phyloP scores from a whole-genome alignment of 2,797 vertebrate species.

The Prunella strophiata region DNA sequence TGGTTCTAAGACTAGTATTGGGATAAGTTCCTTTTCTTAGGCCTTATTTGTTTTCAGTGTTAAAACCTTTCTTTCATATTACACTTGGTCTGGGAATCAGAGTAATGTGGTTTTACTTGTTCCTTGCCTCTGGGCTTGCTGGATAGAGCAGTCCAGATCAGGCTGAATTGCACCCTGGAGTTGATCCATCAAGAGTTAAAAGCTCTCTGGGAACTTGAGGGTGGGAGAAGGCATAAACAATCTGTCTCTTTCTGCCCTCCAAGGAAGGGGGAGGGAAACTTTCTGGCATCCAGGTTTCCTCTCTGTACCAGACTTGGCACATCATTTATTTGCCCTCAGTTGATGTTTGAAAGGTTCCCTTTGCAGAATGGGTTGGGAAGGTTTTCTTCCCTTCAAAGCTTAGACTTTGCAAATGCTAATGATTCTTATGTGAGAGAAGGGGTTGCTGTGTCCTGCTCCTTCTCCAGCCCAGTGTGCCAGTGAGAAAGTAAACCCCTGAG shows the following conservation, averaged over 20 bases:
- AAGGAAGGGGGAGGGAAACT: neutral
- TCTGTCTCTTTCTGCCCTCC: neutral
- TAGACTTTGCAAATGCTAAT: constrained; percentile 35
- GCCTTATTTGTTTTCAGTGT: neutral
- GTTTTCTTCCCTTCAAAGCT: neutral
- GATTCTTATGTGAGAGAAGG: neutral
- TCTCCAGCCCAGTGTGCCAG: neutral
- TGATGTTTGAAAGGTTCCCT: constrained; percentile 16
- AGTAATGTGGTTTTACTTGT: neutral
- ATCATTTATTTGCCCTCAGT: neutral
- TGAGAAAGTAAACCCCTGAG: neutral
- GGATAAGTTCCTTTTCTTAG: neutral
- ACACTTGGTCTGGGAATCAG: neutral
- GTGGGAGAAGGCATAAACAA: neutral
- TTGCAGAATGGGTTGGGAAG: neutral
- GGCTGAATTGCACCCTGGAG: neutral
- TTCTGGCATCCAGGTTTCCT: neutral
- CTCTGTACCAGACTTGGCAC: constrained; percentile 3
- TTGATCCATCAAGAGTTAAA: constrained; percentile 3
- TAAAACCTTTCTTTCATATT: neutral
- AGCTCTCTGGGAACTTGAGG: neutral
- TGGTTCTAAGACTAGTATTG: neutral
- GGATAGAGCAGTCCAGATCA: neutral
- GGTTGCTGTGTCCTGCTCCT: neutral
- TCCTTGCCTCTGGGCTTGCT: neutral